Evolutionary conservation across 2,113 vertebrate species (phyloP), one percentile per base, ranked within the genome.

Genomic region (Hippocampus barbouri): DNA sequence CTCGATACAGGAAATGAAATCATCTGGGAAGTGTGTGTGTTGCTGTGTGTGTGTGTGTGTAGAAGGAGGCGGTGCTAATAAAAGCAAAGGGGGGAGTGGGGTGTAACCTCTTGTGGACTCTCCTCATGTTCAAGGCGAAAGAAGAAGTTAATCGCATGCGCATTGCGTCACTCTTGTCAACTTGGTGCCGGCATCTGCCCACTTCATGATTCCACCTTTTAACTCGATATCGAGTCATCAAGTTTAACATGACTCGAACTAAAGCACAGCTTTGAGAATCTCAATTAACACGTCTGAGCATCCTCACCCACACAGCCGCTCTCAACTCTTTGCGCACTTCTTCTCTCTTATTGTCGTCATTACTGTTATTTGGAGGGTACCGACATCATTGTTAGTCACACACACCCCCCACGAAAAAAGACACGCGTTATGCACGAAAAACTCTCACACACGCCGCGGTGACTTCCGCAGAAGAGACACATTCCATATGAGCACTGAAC

Each of bases 1-100:
- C 27, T 25, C 18, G 27, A 79, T 72, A 65, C 76, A 78, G 78
- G 78, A 81, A 74, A 79, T 86, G 56, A 85, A 83, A 81, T 89
- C 81, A 84, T 79, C 51, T 54, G 38, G 78, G 83, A 84, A 77
- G 27, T 7, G 56, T 40, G n/a, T 70, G 59, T 68, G 70, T 76
- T 5, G 12, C 5, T 16, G 74, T 65, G n/a, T 71, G 65, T 53
- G 71, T 73, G 68, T 38, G 27, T 73, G 57, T 61, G 34, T 77
- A 45, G 15, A 67, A 43, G 67, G 49, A 71, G 68, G 72, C 72
- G 82, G 76, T 56, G 60, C 62, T 45, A 54, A n/a, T 68, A 41
- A 66, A 69, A 30, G 54, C 34, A 45, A 45, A 45, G 43, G 69
- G 64, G 6, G 73, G 73, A 6, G 69, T 61, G 6, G 73, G 73